Evolutionary conservation across 2,888 invertebrate genomes (phyloP), one percentile per base, ranked within the genome.

Genomic region (Hypomecis atomaria): DNA sequence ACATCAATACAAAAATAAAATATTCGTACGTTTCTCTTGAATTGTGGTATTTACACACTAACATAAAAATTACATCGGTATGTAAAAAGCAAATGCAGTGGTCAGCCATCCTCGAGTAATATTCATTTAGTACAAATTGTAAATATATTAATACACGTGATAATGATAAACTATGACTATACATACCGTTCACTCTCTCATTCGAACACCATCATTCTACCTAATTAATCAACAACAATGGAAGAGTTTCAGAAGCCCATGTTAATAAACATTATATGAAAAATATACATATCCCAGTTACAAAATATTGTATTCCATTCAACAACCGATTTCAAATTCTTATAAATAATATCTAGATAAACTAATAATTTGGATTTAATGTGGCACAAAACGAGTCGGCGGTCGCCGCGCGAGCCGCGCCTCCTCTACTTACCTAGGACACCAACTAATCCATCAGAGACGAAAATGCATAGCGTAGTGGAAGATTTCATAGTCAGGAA

Each of bases 221-320:
- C 79, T 73, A 82, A 82, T 76, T 73, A 79, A 79, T 82, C 78
- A 84, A 84, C 82, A 89, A 89, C 83, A 88, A 87, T 90, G 90
- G 90, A 91, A 91, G 90, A 89, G 76, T 84, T 81, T 85, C 77
- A 87, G 89, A 89, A 90, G 87, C 86, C 88, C 81, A 78, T 78
- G 80, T 82, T 64, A 68, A 72, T 75, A 79, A 78, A 83, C 65
- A 78, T 78, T 76, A 70, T 75, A 78, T 74, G 72, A 78, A 82
- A 81, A 82, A 78, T 81, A 79, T 74, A 77, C 65, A 70, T 67
- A 69, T 70, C 75, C 74, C 71, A 68, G 63, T 71, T 69, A 65
- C 68, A 69, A 69, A 55, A 64, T 59, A 59, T 58, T 61, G 64
- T 72, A 67, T 2, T 70, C 66, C 63, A 57, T 71, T 59, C 67